Percentiles rank a stretch among this genome's conserved stretches.
phyloP scores from a whole-genome alignment of 2,113 vertebrate species.

The Ibidorhyncha struthersii region DNA sequence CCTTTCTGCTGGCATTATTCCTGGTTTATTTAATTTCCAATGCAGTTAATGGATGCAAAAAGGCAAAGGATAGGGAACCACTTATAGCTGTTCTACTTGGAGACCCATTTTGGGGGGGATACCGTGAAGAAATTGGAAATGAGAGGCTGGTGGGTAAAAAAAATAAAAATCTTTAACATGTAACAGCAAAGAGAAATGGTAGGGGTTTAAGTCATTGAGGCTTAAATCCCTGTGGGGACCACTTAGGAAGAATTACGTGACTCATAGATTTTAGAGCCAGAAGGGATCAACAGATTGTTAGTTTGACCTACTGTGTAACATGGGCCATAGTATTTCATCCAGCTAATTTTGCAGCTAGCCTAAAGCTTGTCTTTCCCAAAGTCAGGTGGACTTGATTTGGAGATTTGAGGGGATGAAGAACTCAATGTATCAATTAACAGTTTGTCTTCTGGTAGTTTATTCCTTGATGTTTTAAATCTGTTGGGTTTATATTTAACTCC shows the following conservation, averaged over 20 bases:
- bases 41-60: background rate
- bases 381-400: background rate
- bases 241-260: conserved; percentile 9
- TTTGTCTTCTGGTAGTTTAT: background rate
- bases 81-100: background rate
- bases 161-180: background rate
- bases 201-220: background rate
- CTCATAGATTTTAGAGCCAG: conserved; percentile 10
- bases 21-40: background rate
- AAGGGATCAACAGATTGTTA: conserved; percentile 24
- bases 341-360: background rate
- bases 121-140: background rate
- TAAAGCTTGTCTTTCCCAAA: background rate
- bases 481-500: background rate
- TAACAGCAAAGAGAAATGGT: background rate
- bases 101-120: background rate
- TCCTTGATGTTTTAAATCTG: background rate
- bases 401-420: background rate
- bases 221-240: background rate
- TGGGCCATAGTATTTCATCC: background rate
- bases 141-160: background rate
- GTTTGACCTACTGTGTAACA: conserved; percentile 1
- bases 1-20: background rate
- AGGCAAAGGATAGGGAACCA: background rate
- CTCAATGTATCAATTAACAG: background rate